Base-by-base conservation (phyloP, 2,888 invertebrate genomes). In the Coleophora deauratella region DNA sequence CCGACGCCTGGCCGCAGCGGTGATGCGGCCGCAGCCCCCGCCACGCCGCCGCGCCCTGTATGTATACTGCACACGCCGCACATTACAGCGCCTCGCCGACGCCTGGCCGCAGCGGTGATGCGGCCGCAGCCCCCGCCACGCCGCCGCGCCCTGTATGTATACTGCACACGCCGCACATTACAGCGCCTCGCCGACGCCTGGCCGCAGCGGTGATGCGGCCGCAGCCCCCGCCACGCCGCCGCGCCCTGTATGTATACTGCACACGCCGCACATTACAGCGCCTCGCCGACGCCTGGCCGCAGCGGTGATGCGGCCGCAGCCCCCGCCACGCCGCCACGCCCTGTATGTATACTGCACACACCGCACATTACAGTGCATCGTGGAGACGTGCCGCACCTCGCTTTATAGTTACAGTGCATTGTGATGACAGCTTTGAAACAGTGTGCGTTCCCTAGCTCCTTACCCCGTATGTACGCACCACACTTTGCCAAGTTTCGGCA, bases 1-100 rank as follows among this genome's bases (percentile, higher is more conserved):
- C 50, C 40, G 74, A 69, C 68, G 75, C 78, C 31, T 75, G 76
- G 77, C 80, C 77, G 49, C 60, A 60, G 56, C 66, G 62, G 59
- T 58, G 52, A 48, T 43, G 37, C 38, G 11, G 37, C 38, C 21
- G 21, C 15, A 7, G 21, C 37, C 30, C 27, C 39, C 40, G 9
- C 39, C 46, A n/a, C 30, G n/a, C 35, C 28, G 43, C 27, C 27
- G 11, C 38, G 12, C 37, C 35, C 33, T 42, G 31, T 33, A 33
- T 38, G 37, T 39, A 40, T 37, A 42, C 40, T 33, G 13, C 33
- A 32, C 37, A 1, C 33, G 28, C 9, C 28, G 28, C 28, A 1
- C 28, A 28, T 10, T 6, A n/a, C n/a, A n/a, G n/a, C 66, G 73
- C 41, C 61, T 59, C 40, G 55, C 50, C 40, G 74, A 69, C 68